Percentiles rank a stretch among this genome's conserved stretches.
Conservation (phyloP, 2,888 invertebrate species). For the Caenorhabditis zanzibari region DNA sequence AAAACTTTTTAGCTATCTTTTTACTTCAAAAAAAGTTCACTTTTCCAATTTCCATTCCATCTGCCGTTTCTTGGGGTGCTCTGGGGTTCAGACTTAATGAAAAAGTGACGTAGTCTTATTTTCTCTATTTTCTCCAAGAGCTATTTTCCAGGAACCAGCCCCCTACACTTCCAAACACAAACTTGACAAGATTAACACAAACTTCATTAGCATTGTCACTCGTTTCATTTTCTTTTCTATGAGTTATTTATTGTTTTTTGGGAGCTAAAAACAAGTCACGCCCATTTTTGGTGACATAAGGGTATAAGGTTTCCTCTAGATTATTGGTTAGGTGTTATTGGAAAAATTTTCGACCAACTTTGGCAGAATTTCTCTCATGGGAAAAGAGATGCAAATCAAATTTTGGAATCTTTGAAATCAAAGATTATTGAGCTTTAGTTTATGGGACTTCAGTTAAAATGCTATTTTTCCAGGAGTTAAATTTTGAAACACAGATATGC, state of each 20-base stretch:
- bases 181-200: slow-evolving; percentile 14
- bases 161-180: neutral
- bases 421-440: too few species aligned
- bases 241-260: neutral
- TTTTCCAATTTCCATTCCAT: neutral
- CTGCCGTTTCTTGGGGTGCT: neutral
- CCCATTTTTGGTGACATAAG: neutral
- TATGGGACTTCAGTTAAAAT: too few species aligned
- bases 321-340: too few species aligned
- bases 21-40: neutral
- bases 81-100: neutral
- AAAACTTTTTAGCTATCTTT: too few species aligned
- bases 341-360: too few species aligned
- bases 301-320: neutral
- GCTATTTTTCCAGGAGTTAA: too few species aligned
- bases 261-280: too few species aligned
- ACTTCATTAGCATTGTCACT: slow-evolving; percentile 6
- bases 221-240: neutral
- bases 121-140: neutral
- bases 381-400: too few species aligned
- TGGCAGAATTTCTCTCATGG: too few species aligned
- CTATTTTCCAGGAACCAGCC: neutral
- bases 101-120: slow-evolving; percentile 1
- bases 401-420: too few species aligned
- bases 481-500: too few species aligned